Conservation (phyloP, 2,797 vertebrate species). For the Sandelia bainsii region DNA sequence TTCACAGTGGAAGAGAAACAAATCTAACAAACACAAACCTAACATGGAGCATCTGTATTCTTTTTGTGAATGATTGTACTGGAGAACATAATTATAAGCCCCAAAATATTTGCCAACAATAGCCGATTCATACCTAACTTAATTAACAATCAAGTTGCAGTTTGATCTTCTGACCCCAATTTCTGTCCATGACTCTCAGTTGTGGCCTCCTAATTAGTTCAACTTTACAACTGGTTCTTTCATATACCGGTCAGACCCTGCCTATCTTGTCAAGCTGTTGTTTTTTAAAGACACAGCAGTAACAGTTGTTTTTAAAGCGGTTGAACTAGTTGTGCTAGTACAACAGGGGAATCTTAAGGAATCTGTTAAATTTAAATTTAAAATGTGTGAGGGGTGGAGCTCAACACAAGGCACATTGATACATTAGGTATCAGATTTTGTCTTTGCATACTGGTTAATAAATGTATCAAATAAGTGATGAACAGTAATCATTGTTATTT, state of each 20-base stretch:
- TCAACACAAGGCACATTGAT: neutral
- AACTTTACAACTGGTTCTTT: slow-evolving; percentile 67
- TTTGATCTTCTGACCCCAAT: slow-evolving; percentile 52
- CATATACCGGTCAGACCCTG: slow-evolving; percentile 16
- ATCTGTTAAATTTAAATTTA: slow-evolving; percentile 26
- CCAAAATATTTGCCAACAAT: slow-evolving; percentile 51
- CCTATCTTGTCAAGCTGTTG: slow-evolving; percentile 36
- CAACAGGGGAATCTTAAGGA: slow-evolving; percentile 16
- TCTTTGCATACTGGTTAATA: neutral
- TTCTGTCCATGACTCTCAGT: slow-evolving; percentile 52
- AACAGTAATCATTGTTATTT: neutral
- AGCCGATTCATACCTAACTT: slow-evolving; percentile 51
- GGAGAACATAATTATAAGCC: slow-evolving; percentile 11
- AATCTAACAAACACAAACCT: too few relatives aligned
- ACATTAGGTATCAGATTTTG: neutral
- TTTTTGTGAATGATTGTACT: neutral
- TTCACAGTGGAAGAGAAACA: too few relatives aligned
- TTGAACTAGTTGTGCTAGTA: slow-evolving; percentile 26
- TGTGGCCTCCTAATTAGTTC: slow-evolving; percentile 59
- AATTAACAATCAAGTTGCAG: slow-evolving; percentile 43
- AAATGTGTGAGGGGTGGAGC: neutral
- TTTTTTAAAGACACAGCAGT: slow-evolving; percentile 23
- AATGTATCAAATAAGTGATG: neutral
- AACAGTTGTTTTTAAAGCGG: slow-evolving; percentile 9
- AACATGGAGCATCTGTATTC: neutral